A percentile compares a stretch with the other conserved stretches of the same genome.
Evolutionary conservation across 2,797 vertebrate genomes (phyloP).

Genomic region (Gouania willdenowi): DNA sequence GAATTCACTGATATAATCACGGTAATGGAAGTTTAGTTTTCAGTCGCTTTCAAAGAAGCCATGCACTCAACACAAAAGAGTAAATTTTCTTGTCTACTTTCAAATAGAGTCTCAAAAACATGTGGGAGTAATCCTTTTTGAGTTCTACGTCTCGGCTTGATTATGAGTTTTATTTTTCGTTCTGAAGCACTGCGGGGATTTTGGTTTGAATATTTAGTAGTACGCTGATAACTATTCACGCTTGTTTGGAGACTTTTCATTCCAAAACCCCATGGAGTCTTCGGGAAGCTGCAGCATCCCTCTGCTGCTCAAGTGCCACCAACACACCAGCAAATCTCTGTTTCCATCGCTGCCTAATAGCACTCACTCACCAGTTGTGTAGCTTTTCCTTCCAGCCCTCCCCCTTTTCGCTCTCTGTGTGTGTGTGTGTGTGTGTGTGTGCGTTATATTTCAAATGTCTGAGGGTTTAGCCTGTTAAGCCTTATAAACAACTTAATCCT

Average conservation of each 20-base stretch:
- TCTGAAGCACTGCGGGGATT: conserved; percentile 47
- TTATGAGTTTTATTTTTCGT: conserved; percentile 44
- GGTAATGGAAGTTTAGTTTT: conserved; percentile 8
- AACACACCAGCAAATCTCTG: conserved; percentile 37
- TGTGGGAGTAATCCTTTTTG: conserved; percentile 51
- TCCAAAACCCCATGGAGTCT: conserved; percentile 44
- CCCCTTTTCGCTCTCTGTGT: background rate
- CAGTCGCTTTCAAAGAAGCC: conserved; percentile 30
- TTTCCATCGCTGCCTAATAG: conserved; percentile 30
- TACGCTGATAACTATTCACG: conserved; percentile 49
- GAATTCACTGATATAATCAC: conserved; percentile 1
- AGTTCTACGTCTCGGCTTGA: conserved; percentile 49
- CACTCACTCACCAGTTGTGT: conserved; percentile 5
- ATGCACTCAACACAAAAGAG: conserved; percentile 9
- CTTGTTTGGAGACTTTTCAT: conserved; percentile 51
- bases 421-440: background rate
- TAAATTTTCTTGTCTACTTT: conserved; percentile 18
- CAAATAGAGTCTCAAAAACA: conserved; percentile 21
- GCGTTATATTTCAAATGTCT: conserved; percentile 10
- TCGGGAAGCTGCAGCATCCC: conserved; percentile 34
- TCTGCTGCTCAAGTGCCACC: conserved; percentile 47
- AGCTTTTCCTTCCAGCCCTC: conserved; percentile 4
- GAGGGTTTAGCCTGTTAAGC: conserved; percentile 39
- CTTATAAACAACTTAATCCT: conserved; percentile 57
- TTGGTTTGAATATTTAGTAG: conserved; percentile 53